Evolutionary conservation across 2,888 invertebrate genomes (phyloP), one percentile per base, ranked within the genome.

Genomic region (Orgyia antiqua): DNA sequence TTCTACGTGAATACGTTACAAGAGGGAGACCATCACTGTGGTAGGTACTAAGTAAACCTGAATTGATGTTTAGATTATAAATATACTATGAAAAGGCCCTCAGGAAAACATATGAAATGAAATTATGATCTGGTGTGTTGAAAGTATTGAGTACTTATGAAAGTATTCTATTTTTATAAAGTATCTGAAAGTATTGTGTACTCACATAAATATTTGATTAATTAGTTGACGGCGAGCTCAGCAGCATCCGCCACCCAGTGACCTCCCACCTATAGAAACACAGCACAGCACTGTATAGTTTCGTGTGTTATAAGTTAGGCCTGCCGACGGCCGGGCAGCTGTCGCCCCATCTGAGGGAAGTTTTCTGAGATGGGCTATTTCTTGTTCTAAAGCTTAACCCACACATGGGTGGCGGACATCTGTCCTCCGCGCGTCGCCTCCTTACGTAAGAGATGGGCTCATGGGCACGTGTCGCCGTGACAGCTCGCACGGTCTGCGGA

Each of bases 311-410:
- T 10, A 13, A 33, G 31, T 31, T 42, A 26, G 10, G 32, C 25
- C 37, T 27, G 36, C 6, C 29, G 38, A 30, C 36, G 25, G 40
- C 31, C 38, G 37, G 47, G 64, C 96, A 96, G 88, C 95, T 95
- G 89, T 96, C 96, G 84, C 96, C 96, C 96, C 96, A 96, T 88
- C 96, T 93, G 73, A 96, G 92, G 87, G 95, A 95, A 88, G 96
- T 96, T 91, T 95, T 96, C 90, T 96, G 96, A 88, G 95, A 96
- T 90, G 96, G 96, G 90, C 94, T 95, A 89, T 96, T 96, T 88
- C 95, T 94, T 86, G 96, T 96, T 89, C 93, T 95, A 92, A 95
- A 95, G 88, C 93, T 94, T 93, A 95, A 91, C 90, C 95, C 94
- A 90, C 93, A 95, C 96, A 96, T 96, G 94, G 92, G 73, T 70